Conservation (phyloP, 2,113 vertebrate species). For the Riparia riparia region DNA sequence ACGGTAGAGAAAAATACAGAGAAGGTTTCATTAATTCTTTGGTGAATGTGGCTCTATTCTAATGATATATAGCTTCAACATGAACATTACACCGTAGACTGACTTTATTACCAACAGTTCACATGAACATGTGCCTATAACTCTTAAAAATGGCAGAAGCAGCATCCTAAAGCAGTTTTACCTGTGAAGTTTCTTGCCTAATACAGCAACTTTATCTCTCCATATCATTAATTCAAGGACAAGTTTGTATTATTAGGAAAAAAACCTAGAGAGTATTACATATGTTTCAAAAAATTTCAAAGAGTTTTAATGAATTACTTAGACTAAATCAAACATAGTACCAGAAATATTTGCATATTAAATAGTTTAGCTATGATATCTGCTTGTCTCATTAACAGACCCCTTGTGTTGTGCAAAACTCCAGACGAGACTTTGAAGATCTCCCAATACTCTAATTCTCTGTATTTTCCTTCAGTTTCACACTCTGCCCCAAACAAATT, state of each 20-base stretch:
- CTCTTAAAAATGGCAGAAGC: slow-evolving; percentile 34
- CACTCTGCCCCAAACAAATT: neutral
- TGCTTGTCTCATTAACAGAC: neutral
- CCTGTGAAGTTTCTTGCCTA: neutral
- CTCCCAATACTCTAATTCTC: neutral
- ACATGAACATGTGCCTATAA: slow-evolving; percentile 38
- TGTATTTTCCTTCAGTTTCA: neutral
- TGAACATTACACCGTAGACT: slow-evolving; percentile 57
- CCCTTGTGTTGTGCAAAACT: neutral
- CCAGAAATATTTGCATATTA: neutral
- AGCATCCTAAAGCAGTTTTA: neutral
- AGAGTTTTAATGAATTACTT: neutral
- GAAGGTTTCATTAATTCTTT: slow-evolving; percentile 82
- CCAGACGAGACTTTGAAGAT: neutral
- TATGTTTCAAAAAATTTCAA: neutral
- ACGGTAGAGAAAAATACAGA: slow-evolving; percentile 56
- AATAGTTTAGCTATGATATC: neutral
- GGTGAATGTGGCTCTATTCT: slow-evolving; percentile 68
- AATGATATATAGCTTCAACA: slow-evolving; percentile 63
- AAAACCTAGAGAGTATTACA: neutral
- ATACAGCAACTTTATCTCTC: neutral
- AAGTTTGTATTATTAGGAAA: neutral
- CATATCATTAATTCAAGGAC: neutral
- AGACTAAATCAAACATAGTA: neutral
- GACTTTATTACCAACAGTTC: slow-evolving; percentile 65